Evolutionary conservation across 2,888 invertebrate species (phyloP).

Genomic region (Sialis lutaria): DNA sequence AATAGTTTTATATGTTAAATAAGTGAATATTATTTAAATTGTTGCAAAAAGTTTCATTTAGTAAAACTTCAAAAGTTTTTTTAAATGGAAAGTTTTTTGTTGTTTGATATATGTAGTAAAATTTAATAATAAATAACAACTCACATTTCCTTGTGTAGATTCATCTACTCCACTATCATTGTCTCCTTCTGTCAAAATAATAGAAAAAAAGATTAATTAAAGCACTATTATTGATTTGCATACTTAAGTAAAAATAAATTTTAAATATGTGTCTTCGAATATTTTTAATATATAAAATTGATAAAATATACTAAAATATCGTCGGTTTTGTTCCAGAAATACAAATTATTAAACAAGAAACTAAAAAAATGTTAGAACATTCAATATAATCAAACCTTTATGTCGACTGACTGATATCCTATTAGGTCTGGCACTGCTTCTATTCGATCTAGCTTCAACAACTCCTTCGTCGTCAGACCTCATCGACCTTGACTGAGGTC

Average conservation of each 20-base stretch:
- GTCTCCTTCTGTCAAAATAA: slow-evolving; percentile 51
- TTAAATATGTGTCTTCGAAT: too few species aligned
- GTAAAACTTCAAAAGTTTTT: too few species aligned
- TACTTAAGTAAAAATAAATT: not conserved
- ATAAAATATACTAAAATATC: too few species aligned
- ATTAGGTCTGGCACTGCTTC: not conserved
- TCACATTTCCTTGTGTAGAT: slow-evolving; percentile 63
- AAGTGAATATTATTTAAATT: too few species aligned
- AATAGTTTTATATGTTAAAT: too few species aligned
- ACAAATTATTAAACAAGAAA: not conserved
- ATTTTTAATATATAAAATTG: too few species aligned
- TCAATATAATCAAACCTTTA: slow-evolving; percentile 2
- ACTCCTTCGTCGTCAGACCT: not conserved
- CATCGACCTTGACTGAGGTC: not conserved
- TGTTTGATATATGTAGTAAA: not conserved
- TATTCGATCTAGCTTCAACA: not conserved
- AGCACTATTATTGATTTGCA: not conserved
- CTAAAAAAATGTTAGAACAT: not conserved
- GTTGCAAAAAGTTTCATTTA: too few species aligned
- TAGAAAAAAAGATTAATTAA: not conserved
- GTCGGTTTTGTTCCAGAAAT: too few species aligned
- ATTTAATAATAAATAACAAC: slow-evolving; percentile 17
- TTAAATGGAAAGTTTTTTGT: not conserved
- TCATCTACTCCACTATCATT: slow-evolving; percentile 73
- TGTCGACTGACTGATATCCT: not conserved